Evolutionary conservation across 2,797 vertebrate genomes (phyloP), one percentile per base, ranked within the genome.

Genomic region (Anabas testudineus): DNA sequence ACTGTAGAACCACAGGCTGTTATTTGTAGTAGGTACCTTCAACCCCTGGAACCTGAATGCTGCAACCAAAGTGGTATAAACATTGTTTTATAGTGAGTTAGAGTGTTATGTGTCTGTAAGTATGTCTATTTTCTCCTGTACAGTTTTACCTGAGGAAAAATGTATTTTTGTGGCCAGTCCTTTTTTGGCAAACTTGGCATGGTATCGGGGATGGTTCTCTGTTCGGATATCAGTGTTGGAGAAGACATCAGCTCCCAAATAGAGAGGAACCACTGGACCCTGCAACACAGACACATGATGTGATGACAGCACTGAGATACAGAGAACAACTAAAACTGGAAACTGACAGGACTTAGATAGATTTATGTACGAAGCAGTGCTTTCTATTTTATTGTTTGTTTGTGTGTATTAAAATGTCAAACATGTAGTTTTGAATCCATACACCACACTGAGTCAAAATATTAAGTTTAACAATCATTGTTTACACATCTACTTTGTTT

Each of bases 1-100:
- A 24, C 93, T 95, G 85, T 96, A 96, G 86, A 96, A 96, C 95
- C 95, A 95, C 61, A 95, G 81, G 71, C 91, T 92, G 87, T 94
- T 95, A 48, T 71, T 90, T 68, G 84, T 76, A 47, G 82, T 76
- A 1, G 94, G 84, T 15, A 95, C 88, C 56, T 89, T 93, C 80
- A 96, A 58, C 5, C 93, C 94, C 54, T 93, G 90, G 61, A 96
- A 92, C 86, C 93, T 91, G 73, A 94, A 93, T 18, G 76, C 95
- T 96, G 75, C 18, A 64, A 65, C 12, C 21, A 60, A 16, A 12
- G 10, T 18, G n/a, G 48, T 57, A 26, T 2, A 70, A 67, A 21
- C 12, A 57, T 0, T 0, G 28, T 45, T 7, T 24, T 21, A 21
- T 19, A 13, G n/a, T 1, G 55, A 53, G 12, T 37, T 24, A 46